Evolutionary conservation across 2,113 vertebrate genomes (phyloP).

Genomic region (Gnathonemus echidnorhynchus): DNA sequence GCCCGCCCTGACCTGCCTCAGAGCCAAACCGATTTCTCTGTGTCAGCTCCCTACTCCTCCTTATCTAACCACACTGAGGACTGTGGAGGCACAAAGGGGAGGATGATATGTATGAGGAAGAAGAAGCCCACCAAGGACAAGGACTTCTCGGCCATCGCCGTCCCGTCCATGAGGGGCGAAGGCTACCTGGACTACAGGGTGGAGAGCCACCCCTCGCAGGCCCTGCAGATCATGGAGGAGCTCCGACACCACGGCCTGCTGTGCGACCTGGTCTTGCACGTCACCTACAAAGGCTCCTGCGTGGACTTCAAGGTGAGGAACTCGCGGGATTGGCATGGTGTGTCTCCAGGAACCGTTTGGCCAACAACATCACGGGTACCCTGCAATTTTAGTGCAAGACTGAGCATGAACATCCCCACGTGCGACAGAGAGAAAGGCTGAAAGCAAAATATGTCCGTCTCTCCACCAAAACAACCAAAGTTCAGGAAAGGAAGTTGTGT

Average conservation of each 20-base stretch:
- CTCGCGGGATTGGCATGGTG: background rate
- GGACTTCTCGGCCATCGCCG: slow-evolving; percentile 59
- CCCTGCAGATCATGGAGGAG: slow-evolving; percentile 63
- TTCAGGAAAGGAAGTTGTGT: background rate
- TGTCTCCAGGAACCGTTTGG: background rate
- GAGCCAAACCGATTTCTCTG: background rate
- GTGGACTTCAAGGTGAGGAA: slow-evolving; percentile 62
- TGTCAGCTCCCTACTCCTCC: background rate
- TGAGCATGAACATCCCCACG: background rate
- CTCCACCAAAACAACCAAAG: background rate
- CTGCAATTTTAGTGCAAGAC: background rate
- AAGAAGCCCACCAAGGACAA: slow-evolving; percentile 49
- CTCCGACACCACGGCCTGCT: slow-evolving; percentile 59
- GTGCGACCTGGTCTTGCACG: slow-evolving; percentile 67
- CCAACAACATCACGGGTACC: background rate
- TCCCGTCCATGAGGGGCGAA: slow-evolving; percentile 64
- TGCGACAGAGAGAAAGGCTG: background rate
- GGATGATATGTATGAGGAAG: slow-evolving; percentile 61
- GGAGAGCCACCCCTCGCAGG: slow-evolving; percentile 57
- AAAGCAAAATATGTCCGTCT: background rate
- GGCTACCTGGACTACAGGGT: slow-evolving; percentile 70
- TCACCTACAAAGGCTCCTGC: slow-evolving; percentile 56
- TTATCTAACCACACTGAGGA: background rate
- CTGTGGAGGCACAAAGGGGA: slow-evolving; percentile 15
- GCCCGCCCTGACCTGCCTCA: background rate